Conservation (phyloP, 1,140 invertebrate species). For the Triops cancriformis region DNA sequence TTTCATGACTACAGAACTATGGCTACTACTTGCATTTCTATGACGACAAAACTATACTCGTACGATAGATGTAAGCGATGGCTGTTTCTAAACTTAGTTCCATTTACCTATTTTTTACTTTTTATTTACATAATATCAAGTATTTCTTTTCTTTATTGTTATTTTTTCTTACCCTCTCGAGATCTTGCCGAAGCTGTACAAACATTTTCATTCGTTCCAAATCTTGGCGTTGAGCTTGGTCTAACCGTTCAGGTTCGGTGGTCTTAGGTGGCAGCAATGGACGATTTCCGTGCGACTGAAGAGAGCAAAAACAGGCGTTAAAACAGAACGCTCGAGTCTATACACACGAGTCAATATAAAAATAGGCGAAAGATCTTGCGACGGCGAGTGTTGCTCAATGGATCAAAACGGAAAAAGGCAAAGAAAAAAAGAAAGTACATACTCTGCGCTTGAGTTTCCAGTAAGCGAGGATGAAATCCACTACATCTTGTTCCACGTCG, state of each 20-base stretch:
- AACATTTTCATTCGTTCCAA: constrained; percentile 92
- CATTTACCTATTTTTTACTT: too few species aligned
- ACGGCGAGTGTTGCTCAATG: neutral
- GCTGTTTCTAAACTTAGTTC: too few species aligned
- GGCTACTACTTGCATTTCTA: too few species aligned
- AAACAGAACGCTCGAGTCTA: neutral
- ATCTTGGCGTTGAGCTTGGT: constrained; percentile 55
- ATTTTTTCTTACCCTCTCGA: constrained; percentile 62
- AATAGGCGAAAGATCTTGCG: neutral
- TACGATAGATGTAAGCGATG: too few species aligned
- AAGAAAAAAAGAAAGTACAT: constrained; percentile 26
- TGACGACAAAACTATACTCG: too few species aligned
- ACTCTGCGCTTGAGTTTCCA: constrained; percentile 83
- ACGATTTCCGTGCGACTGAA: constrained; percentile 68
- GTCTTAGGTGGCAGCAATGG: constrained; percentile 76
- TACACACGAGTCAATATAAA: neutral
- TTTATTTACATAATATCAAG: too few species aligned
- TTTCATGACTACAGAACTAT: too few species aligned
- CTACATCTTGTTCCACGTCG: constrained; percentile 70
- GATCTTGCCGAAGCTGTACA: constrained; percentile 84
- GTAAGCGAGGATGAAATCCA: constrained; percentile 81
- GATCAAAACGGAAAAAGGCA: neutral
- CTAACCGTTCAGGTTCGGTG: constrained; percentile 66
- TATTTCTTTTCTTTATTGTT: too few species aligned
- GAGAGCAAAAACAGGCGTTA: neutral